phyloP scores from a whole-genome alignment of 2,797 vertebrate genomes.

The Margarornis squamiger region DNA sequence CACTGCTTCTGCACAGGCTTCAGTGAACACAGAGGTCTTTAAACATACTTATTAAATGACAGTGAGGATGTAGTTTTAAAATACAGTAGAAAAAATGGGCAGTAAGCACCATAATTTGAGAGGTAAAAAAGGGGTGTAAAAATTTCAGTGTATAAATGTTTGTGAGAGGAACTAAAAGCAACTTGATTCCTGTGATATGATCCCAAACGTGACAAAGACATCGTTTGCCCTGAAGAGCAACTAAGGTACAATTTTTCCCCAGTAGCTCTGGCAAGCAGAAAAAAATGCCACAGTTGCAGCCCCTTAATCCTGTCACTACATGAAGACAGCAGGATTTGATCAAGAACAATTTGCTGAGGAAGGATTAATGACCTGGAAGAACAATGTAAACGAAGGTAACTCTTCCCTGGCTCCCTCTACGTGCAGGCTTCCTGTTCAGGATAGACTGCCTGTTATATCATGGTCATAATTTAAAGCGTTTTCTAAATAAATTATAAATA shows the following conservation, averaged over 20 bases:
- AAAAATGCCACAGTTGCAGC: neutral
- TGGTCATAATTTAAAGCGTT: neutral
- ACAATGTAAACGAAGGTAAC: neutral
- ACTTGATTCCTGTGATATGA: neutral
- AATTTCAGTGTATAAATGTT: neutral
- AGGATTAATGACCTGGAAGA: neutral
- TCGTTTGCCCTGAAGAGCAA: neutral
- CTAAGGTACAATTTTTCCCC: neutral
- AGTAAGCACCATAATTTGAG: neutral
- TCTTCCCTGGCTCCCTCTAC: neutral
- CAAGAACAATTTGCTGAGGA: neutral
- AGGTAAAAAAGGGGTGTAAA: too few species aligned
- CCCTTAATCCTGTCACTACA: neutral
- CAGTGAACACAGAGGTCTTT: neutral
- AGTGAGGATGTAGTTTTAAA: neutral
- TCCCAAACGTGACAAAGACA: neutral
- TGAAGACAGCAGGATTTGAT: neutral
- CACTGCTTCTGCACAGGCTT: neutral
- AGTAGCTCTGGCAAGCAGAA: neutral
- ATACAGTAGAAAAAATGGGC: neutral
- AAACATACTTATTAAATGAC: neutral
- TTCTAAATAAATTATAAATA: conserved; percentile 17
- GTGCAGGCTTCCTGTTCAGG: neutral
- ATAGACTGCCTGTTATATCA: neutral
- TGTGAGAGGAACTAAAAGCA: neutral